Evolutionary conservation across 2,113 vertebrate genomes (phyloP), one percentile per base, ranked within the genome.

Genomic region (Nesogale talazaci): DNA sequence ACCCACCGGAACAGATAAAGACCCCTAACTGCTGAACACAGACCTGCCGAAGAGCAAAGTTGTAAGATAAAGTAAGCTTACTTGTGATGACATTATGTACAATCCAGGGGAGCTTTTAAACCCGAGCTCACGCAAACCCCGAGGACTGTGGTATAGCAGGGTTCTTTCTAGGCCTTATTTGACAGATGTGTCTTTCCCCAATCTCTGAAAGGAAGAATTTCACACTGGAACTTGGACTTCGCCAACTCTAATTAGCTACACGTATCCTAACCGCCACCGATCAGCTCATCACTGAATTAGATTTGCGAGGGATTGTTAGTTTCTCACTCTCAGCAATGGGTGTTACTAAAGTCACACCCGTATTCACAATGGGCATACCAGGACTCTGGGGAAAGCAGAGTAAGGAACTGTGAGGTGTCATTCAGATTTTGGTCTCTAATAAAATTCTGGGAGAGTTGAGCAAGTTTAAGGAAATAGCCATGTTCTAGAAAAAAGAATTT

Each of bases 101-200:
- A 88, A 72, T 19, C 4, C 67, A 85, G 17, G 61, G 12, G 29
- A 76, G 74, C 79, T 76, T 34, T 74, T 89, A 65, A 84, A 85
- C 38, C 76, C 65, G 5, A 61, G 65, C 59, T 94, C 46, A 87
- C 16, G 34, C 85, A 61, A 91, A 56, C 7, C 29, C 34, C 63
- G 27, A 34, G 29, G n/a, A 83, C 9, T 31, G 14, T 20, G 34
- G 29, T 42, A 86, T 2, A 86, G 10, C 19, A 69, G 29, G 25
- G 23, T 29, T 94, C 59, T 83, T 83, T 31, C 27, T 70, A 63
- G 40, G 6, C 69, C 79, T 92, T 82, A 75, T 84, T 92, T 78
- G 93, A 25, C 15, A 81, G 59, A 19, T 2, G 4, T 56, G 23
- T 12, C 29, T 12, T 83, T 59, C 36, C 46, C 89, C 87, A 36